Evolutionary conservation across 2,797 vertebrate species (phyloP).

Genomic region (Pelochelys cantorii): DNA sequence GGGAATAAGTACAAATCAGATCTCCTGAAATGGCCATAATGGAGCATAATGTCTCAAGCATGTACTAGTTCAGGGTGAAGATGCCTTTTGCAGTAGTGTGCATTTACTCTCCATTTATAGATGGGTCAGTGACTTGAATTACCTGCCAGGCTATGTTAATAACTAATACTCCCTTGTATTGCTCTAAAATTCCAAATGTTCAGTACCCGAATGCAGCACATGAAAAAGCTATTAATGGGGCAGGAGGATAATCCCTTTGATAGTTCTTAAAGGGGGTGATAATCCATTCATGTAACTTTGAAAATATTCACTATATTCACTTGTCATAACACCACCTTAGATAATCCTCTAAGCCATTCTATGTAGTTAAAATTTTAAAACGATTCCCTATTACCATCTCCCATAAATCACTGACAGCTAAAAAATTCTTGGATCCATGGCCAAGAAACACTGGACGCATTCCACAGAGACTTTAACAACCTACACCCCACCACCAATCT

Average conservation of each 20-base stretch:
- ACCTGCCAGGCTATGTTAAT: not conserved
- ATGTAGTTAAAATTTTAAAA: not conserved
- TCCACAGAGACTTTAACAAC: too few relatives aligned
- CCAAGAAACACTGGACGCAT: too few relatives aligned
- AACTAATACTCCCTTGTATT: not conserved
- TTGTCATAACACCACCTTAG: not conserved
- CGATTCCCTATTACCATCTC: too few relatives aligned
- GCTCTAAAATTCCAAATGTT: not conserved
- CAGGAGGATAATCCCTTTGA: not conserved
- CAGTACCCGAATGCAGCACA: not conserved
- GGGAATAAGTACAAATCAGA: accelerated
- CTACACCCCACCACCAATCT: too few relatives aligned
- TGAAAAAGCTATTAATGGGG: not conserved
- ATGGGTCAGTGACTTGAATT: not conserved
- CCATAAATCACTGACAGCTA: not conserved
- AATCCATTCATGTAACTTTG: not conserved
- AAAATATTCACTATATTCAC: not conserved
- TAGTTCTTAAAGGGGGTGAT: not conserved
- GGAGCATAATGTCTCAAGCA: accelerated
- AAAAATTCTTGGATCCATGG: too few relatives aligned
- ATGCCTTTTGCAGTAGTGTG: not conserved
- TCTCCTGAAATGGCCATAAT: not conserved
- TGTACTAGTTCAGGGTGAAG: accelerated
- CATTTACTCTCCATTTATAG: not conserved
- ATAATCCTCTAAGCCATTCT: not conserved